Evolutionary conservation across 2,113 vertebrate genomes (phyloP), one percentile per base, ranked within the genome.

Genomic region (Uria lomvia): DNA sequence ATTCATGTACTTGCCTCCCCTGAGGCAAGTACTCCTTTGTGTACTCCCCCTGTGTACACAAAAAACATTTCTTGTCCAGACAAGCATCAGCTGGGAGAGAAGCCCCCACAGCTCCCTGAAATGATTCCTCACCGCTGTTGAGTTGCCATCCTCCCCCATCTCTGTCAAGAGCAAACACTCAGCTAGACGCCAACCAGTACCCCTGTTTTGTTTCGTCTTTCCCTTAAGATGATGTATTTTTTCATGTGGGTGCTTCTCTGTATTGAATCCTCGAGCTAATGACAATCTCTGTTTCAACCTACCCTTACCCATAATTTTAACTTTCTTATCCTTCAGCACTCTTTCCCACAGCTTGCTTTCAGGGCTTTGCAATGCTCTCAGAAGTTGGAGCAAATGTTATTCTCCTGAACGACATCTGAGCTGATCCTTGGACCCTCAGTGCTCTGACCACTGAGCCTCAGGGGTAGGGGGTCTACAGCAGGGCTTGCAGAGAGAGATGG

Each of bases 391-490:
- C 3, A 49, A 73, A 29, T 20, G 2, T 60, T 7, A 15, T 23
- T 30, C 32, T 80, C 23, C 21, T 76, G 59, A 65, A 12, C 12
- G 70, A 20, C 15, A 21, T 45, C 9, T 4, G 4, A 62, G 23
- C 17, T 15, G 15, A 36, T 55, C 23, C 36, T 52, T 78, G 15
- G 13, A 43, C 29, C 0, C 6, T 42, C 0, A 0, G 20, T 4
- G 0, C 13, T 34, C 49, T 20, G 20, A 38, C 5, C 49, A 50
- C 2, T 32, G 15, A 73, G 23, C 10, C 9, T 60, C 50, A 49
- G 19, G 18, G 5, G 5, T 9, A 66, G 15, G 5, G 7, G 2
- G 0, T 26, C 81, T 88, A 12, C 3, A 70, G 19, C 18, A 82
- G 24, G 11, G 3, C 17, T 81, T 74, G 5, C 9, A 55, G 45